These are phyloP conservation scores for Montipora cactus DNA, from an alignment of 64 coral and sea anemone genomes.

Conservation along the genomic window DNA sequence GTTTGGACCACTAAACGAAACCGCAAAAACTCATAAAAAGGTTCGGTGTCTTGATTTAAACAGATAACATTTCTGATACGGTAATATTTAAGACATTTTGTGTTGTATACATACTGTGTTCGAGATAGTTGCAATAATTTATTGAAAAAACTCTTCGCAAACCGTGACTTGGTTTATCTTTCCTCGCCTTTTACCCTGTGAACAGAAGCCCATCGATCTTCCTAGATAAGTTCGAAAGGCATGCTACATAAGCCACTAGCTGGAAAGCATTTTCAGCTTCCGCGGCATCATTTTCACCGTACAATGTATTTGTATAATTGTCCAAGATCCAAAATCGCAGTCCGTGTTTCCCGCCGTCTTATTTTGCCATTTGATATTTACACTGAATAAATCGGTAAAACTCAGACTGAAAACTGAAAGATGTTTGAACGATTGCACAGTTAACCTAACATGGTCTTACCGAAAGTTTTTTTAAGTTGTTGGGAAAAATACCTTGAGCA, in stretches of 20 bases:
- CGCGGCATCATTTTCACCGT: not conserved
- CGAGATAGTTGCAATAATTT: slow-evolving; percentile 24
- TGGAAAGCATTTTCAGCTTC: slow-evolving; percentile 1
- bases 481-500: not conserved
- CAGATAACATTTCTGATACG: slow-evolving; percentile 31
- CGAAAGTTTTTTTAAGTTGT: not conserved
- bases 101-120: not conserved
- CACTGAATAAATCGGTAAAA: too few relatives aligned
- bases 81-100: slow-evolving; percentile 38
- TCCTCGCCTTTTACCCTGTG: not conserved
- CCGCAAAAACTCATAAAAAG: slow-evolving; percentile 65
- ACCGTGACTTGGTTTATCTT: not conserved
- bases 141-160: slow-evolving; percentile 8
- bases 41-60: slow-evolving; percentile 48
- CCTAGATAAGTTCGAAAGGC: too few relatives aligned
- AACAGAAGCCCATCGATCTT: too few relatives aligned
- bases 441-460: not conserved
- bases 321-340: too few relatives aligned
- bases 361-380: too few relatives aligned
- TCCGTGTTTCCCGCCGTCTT: too few relatives aligned
- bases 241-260: too few relatives aligned
- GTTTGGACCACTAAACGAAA: slow-evolving; percentile 39
- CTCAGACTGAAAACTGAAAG: too few relatives aligned
- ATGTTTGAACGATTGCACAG: too few relatives aligned
- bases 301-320: not conserved